Percentiles rank a stretch among this genome's conserved stretches.
phyloP scores from a whole-genome alignment of 2,113 vertebrate genomes.

The Chlamydotis undulata region DNA sequence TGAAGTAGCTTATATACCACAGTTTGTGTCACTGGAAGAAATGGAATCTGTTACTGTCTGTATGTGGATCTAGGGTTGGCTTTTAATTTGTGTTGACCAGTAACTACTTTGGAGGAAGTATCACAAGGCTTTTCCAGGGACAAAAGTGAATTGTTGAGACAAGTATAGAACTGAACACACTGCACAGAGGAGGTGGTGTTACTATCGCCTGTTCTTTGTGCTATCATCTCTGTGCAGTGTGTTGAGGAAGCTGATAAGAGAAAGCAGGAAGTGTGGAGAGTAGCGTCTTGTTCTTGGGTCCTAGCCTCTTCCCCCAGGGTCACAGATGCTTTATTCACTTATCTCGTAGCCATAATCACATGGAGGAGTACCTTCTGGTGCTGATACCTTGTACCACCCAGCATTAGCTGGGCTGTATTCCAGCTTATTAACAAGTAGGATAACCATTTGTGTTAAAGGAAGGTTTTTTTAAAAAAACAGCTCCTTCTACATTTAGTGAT shows the following conservation, averaged over 20 bases:
- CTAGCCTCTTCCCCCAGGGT: not conserved
- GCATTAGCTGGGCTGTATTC: not conserved
- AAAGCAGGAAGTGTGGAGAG: conserved; percentile 28
- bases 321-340: conserved; percentile 42
- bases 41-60: not conserved
- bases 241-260: conserved; percentile 64
- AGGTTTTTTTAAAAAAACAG: not conserved
- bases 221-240: not conserved
- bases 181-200: not conserved
- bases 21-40: not conserved
- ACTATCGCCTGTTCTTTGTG: not conserved
- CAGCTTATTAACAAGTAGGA: not conserved
- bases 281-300: not conserved
- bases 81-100: not conserved
- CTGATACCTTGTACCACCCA: not conserved
- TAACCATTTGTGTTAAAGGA: not conserved
- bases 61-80: not conserved
- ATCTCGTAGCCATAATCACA: not conserved
- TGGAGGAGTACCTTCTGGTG: not conserved
- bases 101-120: not conserved
- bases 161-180: not conserved
- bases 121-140: not conserved
- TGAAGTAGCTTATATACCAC: not conserved
- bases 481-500: not conserved
- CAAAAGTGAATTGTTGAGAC: not conserved